These are phyloP conservation scores for Drosophila santomea DNA, from an alignment of 1,140 invertebrate genomes.

Conservation along the genomic window DNA sequence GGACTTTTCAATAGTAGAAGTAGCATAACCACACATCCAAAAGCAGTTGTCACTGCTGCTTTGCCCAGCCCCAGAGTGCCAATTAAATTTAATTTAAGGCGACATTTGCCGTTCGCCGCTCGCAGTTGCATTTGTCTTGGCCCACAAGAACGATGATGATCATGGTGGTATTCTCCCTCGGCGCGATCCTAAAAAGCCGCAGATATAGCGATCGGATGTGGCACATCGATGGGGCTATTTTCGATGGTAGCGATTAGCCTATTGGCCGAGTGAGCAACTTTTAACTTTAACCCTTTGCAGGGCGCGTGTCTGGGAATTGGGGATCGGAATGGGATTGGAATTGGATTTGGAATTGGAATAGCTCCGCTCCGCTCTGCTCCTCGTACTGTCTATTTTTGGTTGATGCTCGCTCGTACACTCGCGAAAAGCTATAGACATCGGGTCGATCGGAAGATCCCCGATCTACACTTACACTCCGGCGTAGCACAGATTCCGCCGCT, in stretches of 20 bases:
- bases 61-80: conserved; percentile 27
- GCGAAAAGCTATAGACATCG: conserved; percentile 60
- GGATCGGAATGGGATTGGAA: conserved; percentile 10
- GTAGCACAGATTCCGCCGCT: conserved; percentile 58
- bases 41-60: conserved; percentile 62
- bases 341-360: conserved; percentile 3
- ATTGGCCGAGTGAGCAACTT: conserved; percentile 40
- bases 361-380: conserved; percentile 39
- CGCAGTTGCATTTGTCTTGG: conserved; percentile 27
- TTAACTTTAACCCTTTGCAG: conserved; percentile 62
- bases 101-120: conserved; percentile 40
- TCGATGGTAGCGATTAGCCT: conserved; percentile 58
- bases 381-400: conserved; percentile 68
- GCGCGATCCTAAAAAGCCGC: conserved; percentile 4
- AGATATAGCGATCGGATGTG: conserved; percentile 18
- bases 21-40: neutral
- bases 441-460: conserved; percentile 24
- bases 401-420: conserved; percentile 32
- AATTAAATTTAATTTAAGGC: conserved; percentile 64
- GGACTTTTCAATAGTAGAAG: conserved; percentile 1
- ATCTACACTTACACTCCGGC: conserved; percentile 22
- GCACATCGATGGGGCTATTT: conserved; percentile 39
- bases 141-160: conserved; percentile 18
- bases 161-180: conserved; percentile 8
- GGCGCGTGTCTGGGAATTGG: conserved; percentile 28